Conservation (phyloP, 64 coral and sea anemone species). For the Pocillopora damicornis region DNA sequence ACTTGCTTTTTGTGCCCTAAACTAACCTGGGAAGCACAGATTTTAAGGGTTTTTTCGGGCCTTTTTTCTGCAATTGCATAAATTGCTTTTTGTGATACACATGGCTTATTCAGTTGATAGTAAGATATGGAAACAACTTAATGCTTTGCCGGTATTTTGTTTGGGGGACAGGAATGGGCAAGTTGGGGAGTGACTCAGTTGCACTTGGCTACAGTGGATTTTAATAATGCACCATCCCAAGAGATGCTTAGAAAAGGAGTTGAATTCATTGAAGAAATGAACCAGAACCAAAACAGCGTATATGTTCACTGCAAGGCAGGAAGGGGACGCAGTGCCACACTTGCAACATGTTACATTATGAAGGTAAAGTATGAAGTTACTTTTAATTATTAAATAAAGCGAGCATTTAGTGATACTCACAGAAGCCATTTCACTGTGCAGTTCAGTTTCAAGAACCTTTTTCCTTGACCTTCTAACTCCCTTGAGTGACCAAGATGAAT, state of each 20-base stretch:
- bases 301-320: constrained; percentile 99
- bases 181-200: constrained; percentile 70
- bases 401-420: too few relatives aligned
- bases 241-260: constrained; percentile 73
- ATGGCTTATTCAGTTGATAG: too few relatives aligned
- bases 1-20: too few relatives aligned
- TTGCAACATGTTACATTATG: constrained; percentile 94
- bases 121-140: neutral
- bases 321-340: constrained; percentile 77
- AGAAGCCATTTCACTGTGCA: too few relatives aligned
- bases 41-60: too few relatives aligned
- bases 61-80: too few relatives aligned
- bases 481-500: neutral
- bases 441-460: too few relatives aligned
- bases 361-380: constrained; percentile 48
- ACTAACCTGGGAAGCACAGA: too few relatives aligned
- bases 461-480: neutral
- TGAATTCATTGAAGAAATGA: constrained; percentile 75
- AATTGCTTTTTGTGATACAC: too few relatives aligned
- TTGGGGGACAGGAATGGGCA: constrained; percentile 66
- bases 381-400: too few relatives aligned
- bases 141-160: neutral
- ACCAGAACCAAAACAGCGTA: constrained; percentile 38
- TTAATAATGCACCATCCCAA: constrained; percentile 79
- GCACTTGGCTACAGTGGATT: constrained; percentile 81